These are phyloP conservation scores for Danionella dracula DNA, from an alignment of 2,797 vertebrate species.

Conservation along the genomic window DNA sequence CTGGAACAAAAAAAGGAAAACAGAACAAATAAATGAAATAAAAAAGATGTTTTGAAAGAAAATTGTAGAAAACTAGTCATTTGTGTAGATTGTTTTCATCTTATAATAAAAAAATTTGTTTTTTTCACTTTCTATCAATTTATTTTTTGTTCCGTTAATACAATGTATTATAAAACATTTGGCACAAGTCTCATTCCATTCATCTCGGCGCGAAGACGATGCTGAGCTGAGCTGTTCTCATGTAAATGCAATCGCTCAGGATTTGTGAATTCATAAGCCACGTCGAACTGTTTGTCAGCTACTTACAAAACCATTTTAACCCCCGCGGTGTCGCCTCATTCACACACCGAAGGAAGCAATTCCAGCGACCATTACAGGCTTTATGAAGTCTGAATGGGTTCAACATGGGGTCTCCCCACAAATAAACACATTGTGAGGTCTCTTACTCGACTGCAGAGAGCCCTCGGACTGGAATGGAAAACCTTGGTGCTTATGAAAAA, in stretches of 20 bases:
- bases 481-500: neutral
- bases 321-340: neutral
- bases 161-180: too few species aligned
- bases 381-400: neutral
- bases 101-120: too few species aligned
- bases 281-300: too few species aligned
- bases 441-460: neutral
- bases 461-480: neutral
- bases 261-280: neutral
- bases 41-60: too few species aligned
- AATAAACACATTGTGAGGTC: neutral
- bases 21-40: too few species aligned
- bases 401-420: neutral
- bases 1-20: too few species aligned
- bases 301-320: neutral
- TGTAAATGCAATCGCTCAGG: neutral
- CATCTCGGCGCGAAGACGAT: too few species aligned
- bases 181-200: too few species aligned
- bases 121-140: too few species aligned
- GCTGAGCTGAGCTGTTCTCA: neutral
- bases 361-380: neutral
- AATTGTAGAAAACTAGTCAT: too few species aligned
- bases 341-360: neutral
- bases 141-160: too few species aligned
- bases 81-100: too few species aligned